A percentile compares a stretch with the other conserved stretches of the same genome.
These are phyloP conservation scores for Oscheius onirici DNA, from an alignment of 2,888 invertebrate genomes.

Conservation along the genomic window DNA sequence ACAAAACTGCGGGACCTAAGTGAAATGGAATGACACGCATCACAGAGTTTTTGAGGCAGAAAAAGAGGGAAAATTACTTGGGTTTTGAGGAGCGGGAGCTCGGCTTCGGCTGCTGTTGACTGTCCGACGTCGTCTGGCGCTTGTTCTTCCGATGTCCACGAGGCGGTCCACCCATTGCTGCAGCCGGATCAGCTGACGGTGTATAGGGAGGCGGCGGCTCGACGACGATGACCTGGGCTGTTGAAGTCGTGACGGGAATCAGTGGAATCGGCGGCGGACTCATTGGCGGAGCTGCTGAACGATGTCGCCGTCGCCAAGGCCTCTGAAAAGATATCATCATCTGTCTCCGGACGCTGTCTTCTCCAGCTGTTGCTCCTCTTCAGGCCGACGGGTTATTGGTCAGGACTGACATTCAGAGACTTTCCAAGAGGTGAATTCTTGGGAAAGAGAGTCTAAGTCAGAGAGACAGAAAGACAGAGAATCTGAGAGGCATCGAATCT, in stretches of 20 bases:
- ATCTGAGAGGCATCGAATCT: no score
- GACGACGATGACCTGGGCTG: slow-evolving; percentile 56
- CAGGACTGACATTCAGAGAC: no score
- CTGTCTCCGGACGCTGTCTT: no score
- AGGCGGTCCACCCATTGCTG: slow-evolving; percentile 55
- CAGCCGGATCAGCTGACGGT: slow-evolving; percentile 52
- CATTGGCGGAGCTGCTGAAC: slow-evolving; percentile 53
- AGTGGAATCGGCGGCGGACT: slow-evolving; percentile 31
- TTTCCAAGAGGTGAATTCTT: no score
- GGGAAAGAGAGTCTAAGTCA: no score
- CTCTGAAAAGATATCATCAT: slow-evolving; percentile 34
- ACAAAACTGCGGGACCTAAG: neutral
- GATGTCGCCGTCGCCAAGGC: slow-evolving; percentile 50
- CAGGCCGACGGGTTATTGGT: no score
- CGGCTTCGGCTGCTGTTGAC: no score
- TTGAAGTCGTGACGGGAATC: slow-evolving; percentile 16
- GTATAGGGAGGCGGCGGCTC: slow-evolving; percentile 62
- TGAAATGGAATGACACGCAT: slow-evolving; percentile 24
- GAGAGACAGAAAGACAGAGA: no score
- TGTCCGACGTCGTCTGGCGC: slow-evolving; percentile 54
- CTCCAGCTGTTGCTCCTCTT: no score
- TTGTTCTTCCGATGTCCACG: slow-evolving; percentile 61
- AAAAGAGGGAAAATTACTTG: slow-evolving; percentile 7
- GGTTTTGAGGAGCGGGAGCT: slow-evolving; percentile 15
- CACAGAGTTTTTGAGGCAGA: no score